Percentiles rank a stretch among this genome's conserved stretches.
Conservation (phyloP, 2,797 vertebrate genomes). For the Tarsius wallacei region DNA sequence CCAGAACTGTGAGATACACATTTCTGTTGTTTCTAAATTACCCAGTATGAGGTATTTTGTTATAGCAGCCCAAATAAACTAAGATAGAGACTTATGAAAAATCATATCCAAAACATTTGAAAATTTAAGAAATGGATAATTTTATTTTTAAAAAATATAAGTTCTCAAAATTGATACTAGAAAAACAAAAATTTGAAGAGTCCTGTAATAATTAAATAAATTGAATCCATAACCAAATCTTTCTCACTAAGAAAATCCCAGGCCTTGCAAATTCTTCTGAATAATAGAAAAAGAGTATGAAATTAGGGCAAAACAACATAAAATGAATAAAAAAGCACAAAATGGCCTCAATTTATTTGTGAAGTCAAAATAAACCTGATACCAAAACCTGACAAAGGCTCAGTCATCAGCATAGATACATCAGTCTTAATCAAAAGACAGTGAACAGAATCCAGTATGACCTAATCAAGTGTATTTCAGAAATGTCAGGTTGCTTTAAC, state of each 20-base stretch:
- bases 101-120: background rate
- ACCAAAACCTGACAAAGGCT: background rate
- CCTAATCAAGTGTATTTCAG: background rate
- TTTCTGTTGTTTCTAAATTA: too few species aligned
- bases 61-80: background rate
- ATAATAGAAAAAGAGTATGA: too few species aligned
- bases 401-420: background rate
- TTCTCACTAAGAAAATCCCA: background rate
- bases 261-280: too few species aligned
- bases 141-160: background rate
- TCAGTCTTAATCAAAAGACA: too few species aligned
- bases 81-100: background rate
- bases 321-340: background rate
- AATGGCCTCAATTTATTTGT: background rate
- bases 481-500: background rate
- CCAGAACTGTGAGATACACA: too few species aligned
- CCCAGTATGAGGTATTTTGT: too few species aligned
- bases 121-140: background rate
- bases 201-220: background rate
- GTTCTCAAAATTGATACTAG: background rate
- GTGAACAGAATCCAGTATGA: fast-evolving
- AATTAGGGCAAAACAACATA: background rate
- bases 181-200: background rate
- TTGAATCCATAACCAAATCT: background rate
- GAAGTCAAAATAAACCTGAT: background rate